A percentile compares a stretch with the other conserved stretches of the same genome.
These are phyloP conservation scores for Malaclemys terrapin DNA, from an alignment of 2,113 vertebrate species.

Conservation along the genomic window DNA sequence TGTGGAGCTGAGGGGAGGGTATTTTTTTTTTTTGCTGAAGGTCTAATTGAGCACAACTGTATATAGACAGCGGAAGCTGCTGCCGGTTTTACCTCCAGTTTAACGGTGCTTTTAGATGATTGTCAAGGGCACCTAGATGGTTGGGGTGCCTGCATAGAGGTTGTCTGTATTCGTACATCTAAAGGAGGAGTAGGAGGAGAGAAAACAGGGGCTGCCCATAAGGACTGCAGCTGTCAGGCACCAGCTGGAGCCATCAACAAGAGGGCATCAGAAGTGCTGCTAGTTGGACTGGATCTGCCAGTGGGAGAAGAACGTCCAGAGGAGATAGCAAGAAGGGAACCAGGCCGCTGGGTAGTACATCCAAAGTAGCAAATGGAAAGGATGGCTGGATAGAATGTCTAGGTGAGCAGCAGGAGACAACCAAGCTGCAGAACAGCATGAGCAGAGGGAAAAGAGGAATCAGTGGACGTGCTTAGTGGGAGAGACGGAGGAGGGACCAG, in stretches of 20 bases:
- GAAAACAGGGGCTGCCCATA: not conserved
- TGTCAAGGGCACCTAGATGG: not conserved
- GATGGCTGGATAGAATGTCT: not conserved
- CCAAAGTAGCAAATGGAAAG: not conserved
- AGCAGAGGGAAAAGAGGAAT: not conserved
- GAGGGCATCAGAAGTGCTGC: not conserved
- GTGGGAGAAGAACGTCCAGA: fast-evolving
- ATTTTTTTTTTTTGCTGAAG: not conserved
- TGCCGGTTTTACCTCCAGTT: not conserved
- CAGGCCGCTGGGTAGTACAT: not conserved
- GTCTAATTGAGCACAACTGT: not conserved
- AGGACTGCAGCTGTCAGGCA: not conserved
- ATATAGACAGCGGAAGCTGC: not conserved
- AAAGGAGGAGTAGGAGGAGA: not conserved
- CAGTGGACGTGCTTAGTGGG: not conserved
- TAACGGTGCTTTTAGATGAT: not conserved
- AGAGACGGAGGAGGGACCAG: not conserved
- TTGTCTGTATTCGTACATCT: not conserved
- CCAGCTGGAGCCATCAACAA: not conserved
- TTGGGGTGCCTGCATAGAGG: not conserved
- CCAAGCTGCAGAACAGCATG: fast-evolving
- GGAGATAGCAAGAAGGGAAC: not conserved
- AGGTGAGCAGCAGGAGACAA: not conserved
- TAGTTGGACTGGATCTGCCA: not conserved
- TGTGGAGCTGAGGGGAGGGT: not conserved